A percentile compares a stretch with the other conserved stretches of the same genome.
Evolutionary conservation across 2,797 vertebrate species (phyloP).

Genomic region (Poeciliopsis presidionis): DNA sequence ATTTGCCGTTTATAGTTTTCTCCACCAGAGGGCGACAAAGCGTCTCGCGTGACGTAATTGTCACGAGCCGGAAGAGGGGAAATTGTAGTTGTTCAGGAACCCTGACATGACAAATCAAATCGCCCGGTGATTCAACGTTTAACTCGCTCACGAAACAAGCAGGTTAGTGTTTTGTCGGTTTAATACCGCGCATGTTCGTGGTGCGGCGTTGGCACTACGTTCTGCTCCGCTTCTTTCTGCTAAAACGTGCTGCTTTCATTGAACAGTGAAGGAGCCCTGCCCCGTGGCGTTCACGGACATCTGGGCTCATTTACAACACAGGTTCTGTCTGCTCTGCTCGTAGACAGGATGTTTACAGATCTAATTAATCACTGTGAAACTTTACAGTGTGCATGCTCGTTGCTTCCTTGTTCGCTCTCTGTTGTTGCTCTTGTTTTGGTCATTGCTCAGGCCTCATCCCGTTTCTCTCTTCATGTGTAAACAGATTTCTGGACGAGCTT

Average conservation of each 20-base stretch:
- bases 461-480: not conserved
- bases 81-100: conserved; percentile 54
- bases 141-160: not conserved
- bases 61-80: conserved; percentile 49
- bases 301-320: conserved; percentile 45
- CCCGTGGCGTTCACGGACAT: conserved; percentile 22
- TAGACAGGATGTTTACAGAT: not conserved
- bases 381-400: not conserved
- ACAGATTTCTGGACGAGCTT: conserved; percentile 16
- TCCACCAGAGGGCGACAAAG: conserved; percentile 43
- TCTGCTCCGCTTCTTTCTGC: not conserved
- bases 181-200: accelerated
- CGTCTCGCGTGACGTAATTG: conserved; percentile 39
- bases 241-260: conserved; percentile 16
- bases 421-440: conserved; percentile 4
- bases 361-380: not conserved
- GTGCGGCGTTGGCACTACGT: not conserved
- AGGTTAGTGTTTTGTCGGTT: conserved; percentile 27
- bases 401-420: conserved; percentile 17
- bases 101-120: conserved; percentile 67
- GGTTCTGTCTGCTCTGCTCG: not conserved
- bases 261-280: conserved; percentile 25
- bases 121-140: conserved; percentile 25
- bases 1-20: not conserved
- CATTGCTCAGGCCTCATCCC: conserved; percentile 27